phyloP scores from a whole-genome alignment of 2,113 vertebrate genomes.

The Bombycilla garrulus region DNA sequence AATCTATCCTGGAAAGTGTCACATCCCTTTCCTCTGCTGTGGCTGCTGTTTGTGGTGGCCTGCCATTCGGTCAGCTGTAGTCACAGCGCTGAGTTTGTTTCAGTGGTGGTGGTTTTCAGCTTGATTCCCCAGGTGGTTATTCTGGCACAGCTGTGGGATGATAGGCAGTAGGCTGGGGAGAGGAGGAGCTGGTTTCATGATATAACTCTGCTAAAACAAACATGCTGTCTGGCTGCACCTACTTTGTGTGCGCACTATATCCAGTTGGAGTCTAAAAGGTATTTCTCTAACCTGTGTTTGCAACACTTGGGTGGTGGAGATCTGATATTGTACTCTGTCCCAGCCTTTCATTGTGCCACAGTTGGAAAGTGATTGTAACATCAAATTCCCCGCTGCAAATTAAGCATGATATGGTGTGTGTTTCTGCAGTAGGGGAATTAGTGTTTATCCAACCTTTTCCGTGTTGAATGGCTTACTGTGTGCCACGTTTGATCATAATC shows the following conservation, averaged over 20 bases:
- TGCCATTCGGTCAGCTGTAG: rapidly evolving
- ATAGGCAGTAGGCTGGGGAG: not conserved
- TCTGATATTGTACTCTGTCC: not conserved
- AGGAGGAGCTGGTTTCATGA: not conserved
- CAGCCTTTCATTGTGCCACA: not conserved
- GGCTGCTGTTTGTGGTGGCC: not conserved
- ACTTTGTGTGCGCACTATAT: not conserved
- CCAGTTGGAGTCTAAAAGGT: not conserved
- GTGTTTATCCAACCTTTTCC: not conserved
- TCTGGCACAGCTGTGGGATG: not conserved
- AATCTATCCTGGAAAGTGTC: not conserved
- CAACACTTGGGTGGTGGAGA: not conserved
- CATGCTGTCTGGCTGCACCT: not conserved
- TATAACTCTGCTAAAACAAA: not conserved
- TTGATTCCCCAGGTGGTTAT: not conserved
- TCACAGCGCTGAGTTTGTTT: not conserved
- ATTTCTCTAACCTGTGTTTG: not conserved
- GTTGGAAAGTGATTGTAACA: rapidly evolving
- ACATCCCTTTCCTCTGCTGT: not conserved
- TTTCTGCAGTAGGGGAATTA: not conserved
- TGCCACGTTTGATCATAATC: not conserved
- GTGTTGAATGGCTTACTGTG: not conserved
- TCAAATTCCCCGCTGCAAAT: not conserved
- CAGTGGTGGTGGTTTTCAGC: not conserved
- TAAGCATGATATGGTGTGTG: not conserved